Percentiles rank a stretch among this genome's conserved stretches.
phyloP scores from a whole-genome alignment of 1,140 invertebrate genomes.

The Micrasema longulum region DNA sequence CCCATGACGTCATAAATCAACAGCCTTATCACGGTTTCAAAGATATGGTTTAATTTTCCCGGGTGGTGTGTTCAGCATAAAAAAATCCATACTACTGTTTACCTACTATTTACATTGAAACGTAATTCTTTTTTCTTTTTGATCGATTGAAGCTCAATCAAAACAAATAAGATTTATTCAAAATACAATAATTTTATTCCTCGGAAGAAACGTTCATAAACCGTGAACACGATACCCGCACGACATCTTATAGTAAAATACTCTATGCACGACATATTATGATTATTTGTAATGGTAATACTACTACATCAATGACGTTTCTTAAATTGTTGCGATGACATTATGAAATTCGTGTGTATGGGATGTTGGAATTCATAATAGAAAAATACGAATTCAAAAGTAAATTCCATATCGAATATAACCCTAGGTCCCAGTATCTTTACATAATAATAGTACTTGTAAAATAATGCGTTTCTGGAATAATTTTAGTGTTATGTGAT shows the following conservation, averaged over 20 bases:
- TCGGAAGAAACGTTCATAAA: no score
- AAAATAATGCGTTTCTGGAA: not conserved
- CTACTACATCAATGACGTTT: conserved; percentile 36
- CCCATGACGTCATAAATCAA: conserved; percentile 27
- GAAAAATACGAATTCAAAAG: conserved; percentile 9
- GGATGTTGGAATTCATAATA: conserved; percentile 9
- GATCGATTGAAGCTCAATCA: not conserved
- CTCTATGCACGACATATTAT: not conserved
- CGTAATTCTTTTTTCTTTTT: not conserved
- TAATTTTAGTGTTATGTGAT: conserved; percentile 14
- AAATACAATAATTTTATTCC: no score
- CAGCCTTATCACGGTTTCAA: conserved; percentile 17
- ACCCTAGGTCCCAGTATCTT: not conserved
- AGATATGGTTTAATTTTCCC: conserved; percentile 30
- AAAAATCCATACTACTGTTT: not conserved
- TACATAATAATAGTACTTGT: no score
- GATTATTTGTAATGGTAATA: conserved; percentile 1
- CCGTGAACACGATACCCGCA: no score
- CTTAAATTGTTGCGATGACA: conserved; percentile 43
- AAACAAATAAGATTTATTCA: not conserved
- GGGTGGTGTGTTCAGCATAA: conserved; percentile 27
- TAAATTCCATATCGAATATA: not conserved
- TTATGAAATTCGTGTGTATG: conserved; percentile 28
- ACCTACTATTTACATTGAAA: not conserved
- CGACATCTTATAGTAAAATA: not conserved